Percentiles rank a stretch among this genome's conserved stretches.
These are phyloP conservation scores for Perdita meconis DNA, from an alignment of 2,888 invertebrate genomes.

Conservation along the genomic window DNA sequence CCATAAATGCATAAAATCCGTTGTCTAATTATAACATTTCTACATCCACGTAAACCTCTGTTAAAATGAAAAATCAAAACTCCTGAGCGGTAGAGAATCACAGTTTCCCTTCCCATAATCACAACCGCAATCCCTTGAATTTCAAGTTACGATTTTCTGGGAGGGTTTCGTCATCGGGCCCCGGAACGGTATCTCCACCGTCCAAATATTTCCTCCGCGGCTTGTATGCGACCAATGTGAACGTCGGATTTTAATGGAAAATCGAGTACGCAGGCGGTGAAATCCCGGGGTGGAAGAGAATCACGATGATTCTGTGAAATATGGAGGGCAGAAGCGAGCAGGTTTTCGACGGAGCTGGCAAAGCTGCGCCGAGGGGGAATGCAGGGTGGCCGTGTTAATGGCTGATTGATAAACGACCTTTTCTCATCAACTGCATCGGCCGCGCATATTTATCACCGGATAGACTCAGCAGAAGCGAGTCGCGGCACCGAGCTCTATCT, in stretches of 20 bases:
- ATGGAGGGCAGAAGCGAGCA: constrained; percentile 75
- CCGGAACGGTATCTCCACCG: constrained; percentile 24
- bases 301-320: constrained; percentile 77
- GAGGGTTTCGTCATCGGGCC: constrained; percentile 26
- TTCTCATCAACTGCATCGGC: constrained; percentile 72
- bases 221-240: constrained; percentile 53
- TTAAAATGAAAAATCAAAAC: not conserved
- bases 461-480: constrained; percentile 57
- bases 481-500: constrained; percentile 25
- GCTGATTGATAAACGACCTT: constrained; percentile 77
- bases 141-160: constrained; percentile 15
- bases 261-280: constrained; percentile 53
- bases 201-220: constrained; percentile 43
- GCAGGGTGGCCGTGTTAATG: constrained; percentile 74
- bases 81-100: not conserved
- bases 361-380: constrained; percentile 64
- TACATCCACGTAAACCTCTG: no score
- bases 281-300: constrained; percentile 66
- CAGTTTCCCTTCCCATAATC: not conserved
- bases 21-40: no score
- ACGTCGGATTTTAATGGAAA: constrained; percentile 70
- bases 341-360: constrained; percentile 72
- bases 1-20: no score
- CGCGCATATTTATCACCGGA: constrained; percentile 73
- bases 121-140: constrained; percentile 25